Evolutionary conservation across 2,888 invertebrate genomes (phyloP).

Genomic region (Ernsta delagoae): DNA sequence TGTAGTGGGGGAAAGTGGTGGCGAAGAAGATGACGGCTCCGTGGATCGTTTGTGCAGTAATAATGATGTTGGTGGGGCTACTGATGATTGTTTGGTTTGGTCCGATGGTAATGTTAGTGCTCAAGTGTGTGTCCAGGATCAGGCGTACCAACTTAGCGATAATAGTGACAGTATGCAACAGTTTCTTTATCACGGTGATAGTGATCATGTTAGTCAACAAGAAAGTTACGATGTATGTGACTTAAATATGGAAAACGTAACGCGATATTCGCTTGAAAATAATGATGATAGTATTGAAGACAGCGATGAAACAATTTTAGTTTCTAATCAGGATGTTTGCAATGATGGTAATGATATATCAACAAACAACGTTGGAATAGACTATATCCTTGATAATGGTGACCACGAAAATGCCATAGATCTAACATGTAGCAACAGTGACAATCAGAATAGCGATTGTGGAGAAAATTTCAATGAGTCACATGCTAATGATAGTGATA

Average conservation of each 20-base stretch:
- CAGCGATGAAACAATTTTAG: background rate
- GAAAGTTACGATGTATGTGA: background rate
- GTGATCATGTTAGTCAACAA: background rate
- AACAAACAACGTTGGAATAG: background rate
- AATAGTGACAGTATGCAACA: background rate
- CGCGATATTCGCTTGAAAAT: background rate
- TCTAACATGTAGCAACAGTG: background rate
- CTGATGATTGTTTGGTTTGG: background rate
- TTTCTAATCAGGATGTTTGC: background rate
- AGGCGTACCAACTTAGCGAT: background rate
- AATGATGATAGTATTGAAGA: background rate
- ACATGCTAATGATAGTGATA: background rate
- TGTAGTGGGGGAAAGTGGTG: background rate
- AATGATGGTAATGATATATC: background rate
- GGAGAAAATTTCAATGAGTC: background rate
- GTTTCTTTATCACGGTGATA: background rate
- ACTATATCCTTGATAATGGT: background rate
- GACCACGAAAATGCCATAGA: background rate
- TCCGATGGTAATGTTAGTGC: background rate
- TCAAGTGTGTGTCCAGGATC: background rate
- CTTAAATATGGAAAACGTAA: background rate
- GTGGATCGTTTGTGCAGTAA: background rate
- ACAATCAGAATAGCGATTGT: background rate
- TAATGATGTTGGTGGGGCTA: background rate
- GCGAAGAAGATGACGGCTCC: background rate